Evolutionary conservation across 2,797 vertebrate species (phyloP).

Genomic region (Carduelis carduelis): DNA sequence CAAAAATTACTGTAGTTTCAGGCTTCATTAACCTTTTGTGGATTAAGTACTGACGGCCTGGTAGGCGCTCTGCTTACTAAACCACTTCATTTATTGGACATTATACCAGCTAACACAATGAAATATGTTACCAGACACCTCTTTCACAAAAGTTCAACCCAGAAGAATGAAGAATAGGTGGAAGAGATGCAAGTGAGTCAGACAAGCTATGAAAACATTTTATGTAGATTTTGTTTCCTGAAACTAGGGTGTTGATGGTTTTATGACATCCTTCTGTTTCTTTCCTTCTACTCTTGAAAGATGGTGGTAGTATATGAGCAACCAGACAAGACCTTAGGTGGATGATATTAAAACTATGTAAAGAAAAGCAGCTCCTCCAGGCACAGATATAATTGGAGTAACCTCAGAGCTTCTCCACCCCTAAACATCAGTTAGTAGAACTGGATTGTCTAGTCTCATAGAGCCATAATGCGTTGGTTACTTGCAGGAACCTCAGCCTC

Average conservation of each 20-base stretch:
- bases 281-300: not conserved
- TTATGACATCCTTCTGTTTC: not conserved
- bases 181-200: not conserved
- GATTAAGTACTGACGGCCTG: not conserved
- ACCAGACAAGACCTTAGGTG: not conserved
- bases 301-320: not conserved
- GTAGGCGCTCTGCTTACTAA: not conserved
- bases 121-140: not conserved
- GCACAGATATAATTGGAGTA: not conserved
- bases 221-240: not conserved
- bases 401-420: not conserved
- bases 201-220: not conserved
- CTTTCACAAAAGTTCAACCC: not conserved
- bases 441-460: not conserved
- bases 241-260: not conserved
- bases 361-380: not conserved
- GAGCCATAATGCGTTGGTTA: rapidly evolving
- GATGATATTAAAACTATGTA: not conserved
- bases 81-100: not conserved
- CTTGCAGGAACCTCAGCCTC: not conserved
- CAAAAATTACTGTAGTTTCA: constrained; percentile 22
- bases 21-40: constrained; percentile 16
- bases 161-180: not conserved
- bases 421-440: not conserved
- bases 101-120: not conserved